Evolutionary conservation across 2,113 vertebrate species (phyloP).

Genomic region (Pseudopipra pipra): DNA sequence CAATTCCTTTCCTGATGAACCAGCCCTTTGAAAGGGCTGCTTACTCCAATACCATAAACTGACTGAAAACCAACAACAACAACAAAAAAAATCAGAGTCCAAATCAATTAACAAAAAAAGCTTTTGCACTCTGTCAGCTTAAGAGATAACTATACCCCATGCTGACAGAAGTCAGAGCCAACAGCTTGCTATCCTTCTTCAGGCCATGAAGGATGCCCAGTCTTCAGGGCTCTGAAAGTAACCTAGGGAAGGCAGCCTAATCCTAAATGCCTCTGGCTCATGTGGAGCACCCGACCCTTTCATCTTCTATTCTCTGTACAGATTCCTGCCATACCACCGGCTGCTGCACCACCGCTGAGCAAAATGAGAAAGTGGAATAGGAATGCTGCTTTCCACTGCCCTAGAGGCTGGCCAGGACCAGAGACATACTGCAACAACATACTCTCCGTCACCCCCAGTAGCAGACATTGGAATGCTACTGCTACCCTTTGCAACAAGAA

Average conservation of each 20-base stretch:
- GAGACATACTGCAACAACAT: neutral
- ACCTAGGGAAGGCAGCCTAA: conserved; percentile 34
- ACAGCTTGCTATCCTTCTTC: neutral
- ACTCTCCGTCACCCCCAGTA: neutral
- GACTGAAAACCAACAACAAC: neutral
- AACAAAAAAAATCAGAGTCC: neutral
- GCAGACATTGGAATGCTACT: neutral
- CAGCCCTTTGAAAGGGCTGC: neutral
- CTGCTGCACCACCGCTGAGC: conserved; percentile 24
- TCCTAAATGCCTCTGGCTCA: conserved; percentile 55
- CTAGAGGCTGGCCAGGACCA: neutral
- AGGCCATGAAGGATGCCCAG: neutral
- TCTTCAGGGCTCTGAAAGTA: conserved; percentile 4
- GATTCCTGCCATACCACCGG: conserved; percentile 70
- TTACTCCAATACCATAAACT: conserved; percentile 38
- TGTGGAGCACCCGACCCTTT: conserved; percentile 32
- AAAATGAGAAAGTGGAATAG: conserved; percentile 32
- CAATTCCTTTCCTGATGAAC: neutral
- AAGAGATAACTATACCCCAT: neutral
- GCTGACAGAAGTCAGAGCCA: neutral
- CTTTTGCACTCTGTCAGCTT: conserved; percentile 20
- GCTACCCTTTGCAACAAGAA: neutral
- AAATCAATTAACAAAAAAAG: neutral
- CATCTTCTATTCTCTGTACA: conserved; percentile 50
- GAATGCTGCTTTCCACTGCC: conserved; percentile 42